Base-by-base conservation (phyloP, 2,797 vertebrate species). In the Pachyuromys duprasi region DNA sequence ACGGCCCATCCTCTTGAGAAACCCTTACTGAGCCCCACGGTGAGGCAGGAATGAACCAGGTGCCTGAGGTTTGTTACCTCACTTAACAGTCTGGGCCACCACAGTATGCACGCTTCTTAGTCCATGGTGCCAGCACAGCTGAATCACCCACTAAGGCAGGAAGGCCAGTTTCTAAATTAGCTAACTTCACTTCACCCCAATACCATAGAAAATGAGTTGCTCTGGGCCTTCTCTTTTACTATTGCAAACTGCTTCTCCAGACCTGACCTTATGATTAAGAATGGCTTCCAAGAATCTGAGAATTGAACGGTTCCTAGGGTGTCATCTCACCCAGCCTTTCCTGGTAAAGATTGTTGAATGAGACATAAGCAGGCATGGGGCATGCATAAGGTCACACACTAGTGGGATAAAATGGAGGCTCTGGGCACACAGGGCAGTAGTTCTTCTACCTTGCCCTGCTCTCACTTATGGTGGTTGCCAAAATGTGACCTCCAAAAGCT, bases 1-100 rank as follows among this genome's bases (percentile, higher is more conserved):
- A 67, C 74, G 36, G 55, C 65, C 69, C 70, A 65, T 92, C 79
- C 63, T 90, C 76, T 75, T 84, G 62, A 72, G 84, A 96, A 95
- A 86, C 72, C 62, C 84, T 93, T 93, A 57, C 76, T 65, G 88
- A 94, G 76, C 33, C 15, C 42, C 76, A 87, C 33, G 63, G 62
- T 55, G 14, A 88, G 28, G 72, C 74, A 94, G 83, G 93, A 95
- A 82, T 67, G 28, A 82, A 92, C 65, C 13, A 45, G 17, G 75
- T 57, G 60, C 31, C 89, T 91, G 28, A n/a, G 5, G 89, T 87
- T 91, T 78, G 55, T 90, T 74, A 80, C 45, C 55, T 84, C 78
- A 82, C 49, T 45, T 74, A 95, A 31, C 14, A 74, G 36, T 4
- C 26, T 24, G 14, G 81, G 60, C 74, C 42, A 69, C 13, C 53